Percentiles rank a stretch among this genome's conserved stretches.
phyloP scores from a whole-genome alignment of 53 echinoderm and acorn worm genomes.

The Paracentrotus lividus region DNA sequence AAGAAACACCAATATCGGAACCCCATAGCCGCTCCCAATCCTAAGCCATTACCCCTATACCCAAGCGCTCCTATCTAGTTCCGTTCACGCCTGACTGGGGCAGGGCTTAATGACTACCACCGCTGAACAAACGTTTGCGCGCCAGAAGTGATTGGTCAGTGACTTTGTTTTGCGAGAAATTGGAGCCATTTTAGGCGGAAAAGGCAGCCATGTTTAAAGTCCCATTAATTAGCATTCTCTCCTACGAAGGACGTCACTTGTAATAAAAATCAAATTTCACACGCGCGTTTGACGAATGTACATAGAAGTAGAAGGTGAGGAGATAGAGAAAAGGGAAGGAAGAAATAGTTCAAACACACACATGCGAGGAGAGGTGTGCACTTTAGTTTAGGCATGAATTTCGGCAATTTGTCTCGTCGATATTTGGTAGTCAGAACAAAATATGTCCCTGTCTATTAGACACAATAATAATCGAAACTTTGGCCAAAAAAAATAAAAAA shows the following conservation, averaged over 20 bases:
- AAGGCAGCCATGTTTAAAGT: conserved; percentile 53
- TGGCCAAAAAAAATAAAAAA: background rate
- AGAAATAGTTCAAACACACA: conserved; percentile 50
- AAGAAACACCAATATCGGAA: too few relatives aligned
- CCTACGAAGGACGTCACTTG: conserved; percentile 23
- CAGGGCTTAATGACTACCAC: conserved; percentile 27
- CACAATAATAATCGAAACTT: background rate
- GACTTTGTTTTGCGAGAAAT: conserved; percentile 51
- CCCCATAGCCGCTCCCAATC: background rate
- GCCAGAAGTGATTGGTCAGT: conserved; percentile 52
- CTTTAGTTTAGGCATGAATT: conserved; percentile 27
- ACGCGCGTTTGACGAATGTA: conserved; percentile 49
- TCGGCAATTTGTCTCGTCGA: conserved; percentile 17
- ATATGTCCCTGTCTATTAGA: background rate
- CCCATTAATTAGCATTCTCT: conserved; percentile 54
- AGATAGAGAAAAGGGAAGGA: background rate
- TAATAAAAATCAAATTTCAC: conserved; percentile 68
- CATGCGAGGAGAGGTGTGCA: conserved; percentile 17
- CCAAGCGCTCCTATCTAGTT: background rate
- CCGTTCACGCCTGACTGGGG: background rate
- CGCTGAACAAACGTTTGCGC: conserved; percentile 57
- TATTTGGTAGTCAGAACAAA: background rate
- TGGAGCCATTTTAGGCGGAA: conserved; percentile 47
- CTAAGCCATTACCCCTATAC: conserved; percentile 18
- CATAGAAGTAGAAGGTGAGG: conserved; percentile 26